Base-by-base conservation (phyloP, 2,113 vertebrate species). In the Halcyon senegalensis region DNA sequence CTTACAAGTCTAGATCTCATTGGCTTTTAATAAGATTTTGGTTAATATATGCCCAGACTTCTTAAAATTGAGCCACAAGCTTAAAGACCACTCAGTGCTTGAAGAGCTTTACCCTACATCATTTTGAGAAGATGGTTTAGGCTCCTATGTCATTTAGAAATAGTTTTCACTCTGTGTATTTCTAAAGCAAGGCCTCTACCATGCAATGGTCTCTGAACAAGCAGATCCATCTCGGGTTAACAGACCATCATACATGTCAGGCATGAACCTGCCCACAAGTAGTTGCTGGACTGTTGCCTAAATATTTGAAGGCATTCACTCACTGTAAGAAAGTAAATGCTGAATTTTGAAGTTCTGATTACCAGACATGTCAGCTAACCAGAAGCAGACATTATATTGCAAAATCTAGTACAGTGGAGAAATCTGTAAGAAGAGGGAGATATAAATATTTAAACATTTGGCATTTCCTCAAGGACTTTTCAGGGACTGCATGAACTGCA, bases 361-460 rank as follows among this genome's bases (percentile, higher is more conserved):
- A 85, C 30, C 72, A 68, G 63, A 69, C 48, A 70, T 17, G 39
- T 83, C 67, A 77, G 44, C 62, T 94, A 85, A 87, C 91, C 50
- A 92, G 73, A 93, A 93, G 84, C 0, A 0, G 55, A 73, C 63
- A 58, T 67, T 84, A 85, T 84, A 94, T 13, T 90, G 86, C 70
- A 87, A 96, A 89, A 92, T 85, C 90, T 90, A 94, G 60, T 63
- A 58, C 70, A 90, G 48, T 48, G 79, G 39, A 70, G 39, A 91
- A 96, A 94, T 76, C 15, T 10, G 12, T 67, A 94, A 83, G 66
- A 94, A 79, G 70, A 79, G 9, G 27, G 62, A 95, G 58, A 82
- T 66, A 92, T 66, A 95, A 94, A 93, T 95, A 94, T 96, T 98
- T 96, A 83, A 95, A 95, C 82, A 84, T 27, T 69, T 88, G 84